Percentiles rank a stretch among this genome's conserved stretches.
Evolutionary conservation across 2,797 vertebrate genomes (phyloP).

Genomic region (Syngnathus rostellatus): DNA sequence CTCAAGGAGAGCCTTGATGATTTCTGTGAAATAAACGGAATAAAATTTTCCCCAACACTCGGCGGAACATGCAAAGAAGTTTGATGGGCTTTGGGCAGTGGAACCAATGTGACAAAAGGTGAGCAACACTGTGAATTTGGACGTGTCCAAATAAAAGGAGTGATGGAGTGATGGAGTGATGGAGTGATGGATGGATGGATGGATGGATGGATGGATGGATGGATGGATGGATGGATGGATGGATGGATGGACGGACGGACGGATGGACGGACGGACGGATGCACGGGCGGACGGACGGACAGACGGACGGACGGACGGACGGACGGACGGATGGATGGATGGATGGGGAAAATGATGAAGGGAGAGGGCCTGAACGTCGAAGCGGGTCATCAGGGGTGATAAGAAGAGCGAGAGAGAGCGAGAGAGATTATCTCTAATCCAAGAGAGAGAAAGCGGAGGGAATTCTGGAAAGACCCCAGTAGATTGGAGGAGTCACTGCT

Average conservation of each 20-base stretch:
- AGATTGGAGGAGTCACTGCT: slow-evolving; percentile 38
- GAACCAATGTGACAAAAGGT: slow-evolving; percentile 27
- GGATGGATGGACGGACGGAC: no score
- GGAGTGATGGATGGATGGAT: no score
- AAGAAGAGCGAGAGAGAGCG: slow-evolving; percentile 8
- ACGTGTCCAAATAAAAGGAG: neutral
- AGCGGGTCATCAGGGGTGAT: slow-evolving; percentile 37
- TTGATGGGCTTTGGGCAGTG: slow-evolving; percentile 11
- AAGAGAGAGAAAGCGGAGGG: slow-evolving; percentile 33
- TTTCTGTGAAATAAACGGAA: slow-evolving; percentile 22
- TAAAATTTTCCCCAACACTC: slow-evolving; percentile 23
- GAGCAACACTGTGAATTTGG: slow-evolving; percentile 26
- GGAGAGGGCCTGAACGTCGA: slow-evolving; percentile 15
- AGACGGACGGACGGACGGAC: no score
- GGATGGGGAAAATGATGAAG: slow-evolving; percentile 29
- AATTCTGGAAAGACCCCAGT: slow-evolving; percentile 41
- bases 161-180: no score
- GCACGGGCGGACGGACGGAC: no score
- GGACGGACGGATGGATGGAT: slow-evolving; percentile 22
- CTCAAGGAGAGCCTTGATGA: slow-evolving; percentile 25
- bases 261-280: no score
- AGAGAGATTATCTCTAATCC: slow-evolving; percentile 61
- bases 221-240: no score
- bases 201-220: no score
- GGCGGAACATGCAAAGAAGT: slow-evolving; percentile 36